Evolutionary conservation across 2,888 invertebrate species (phyloP).

Genomic region (Epistrophella euchroma): DNA sequence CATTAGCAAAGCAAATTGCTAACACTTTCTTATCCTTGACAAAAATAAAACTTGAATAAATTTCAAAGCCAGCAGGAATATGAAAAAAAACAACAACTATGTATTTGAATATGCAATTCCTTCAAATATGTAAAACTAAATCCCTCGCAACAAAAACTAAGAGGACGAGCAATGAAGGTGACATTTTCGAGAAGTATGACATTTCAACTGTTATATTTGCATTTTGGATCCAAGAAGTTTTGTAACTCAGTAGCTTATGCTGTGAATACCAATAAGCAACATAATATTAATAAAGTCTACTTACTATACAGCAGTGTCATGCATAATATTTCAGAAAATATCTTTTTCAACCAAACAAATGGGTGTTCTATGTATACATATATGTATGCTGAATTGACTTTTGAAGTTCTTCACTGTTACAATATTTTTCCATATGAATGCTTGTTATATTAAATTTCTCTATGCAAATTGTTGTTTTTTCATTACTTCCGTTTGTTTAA

Average conservation of each 20-base stretch:
- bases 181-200: constrained; percentile 38
- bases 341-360: not conserved
- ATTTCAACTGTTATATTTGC: constrained; percentile 41
- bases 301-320: not conserved
- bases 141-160: not conserved
- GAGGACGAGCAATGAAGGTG: constrained; percentile 2
- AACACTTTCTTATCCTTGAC: constrained; percentile 30
- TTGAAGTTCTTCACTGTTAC: constrained; percentile 6
- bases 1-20: constrained; percentile 59
- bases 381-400: constrained; percentile 17
- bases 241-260: constrained; percentile 10
- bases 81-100: not conserved
- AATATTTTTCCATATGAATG: constrained; percentile 1
- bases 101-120: constrained; percentile 48
- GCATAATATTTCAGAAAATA: not conserved
- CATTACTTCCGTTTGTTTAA: constrained; percentile 16
- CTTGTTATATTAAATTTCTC: constrained; percentile 3
- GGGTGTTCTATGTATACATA: not conserved
- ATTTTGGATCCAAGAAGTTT: constrained; percentile 10
- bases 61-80: not conserved
- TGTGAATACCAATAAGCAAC: constrained; percentile 36
- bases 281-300: constrained; percentile 41
- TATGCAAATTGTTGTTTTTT: constrained; percentile 43
- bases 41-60: constrained; percentile 7
- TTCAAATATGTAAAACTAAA: constrained; percentile 10